Evolutionary conservation across 1,140 invertebrate species (phyloP), one percentile per base, ranked within the genome.

Genomic region (Holotrichia oblita): DNA sequence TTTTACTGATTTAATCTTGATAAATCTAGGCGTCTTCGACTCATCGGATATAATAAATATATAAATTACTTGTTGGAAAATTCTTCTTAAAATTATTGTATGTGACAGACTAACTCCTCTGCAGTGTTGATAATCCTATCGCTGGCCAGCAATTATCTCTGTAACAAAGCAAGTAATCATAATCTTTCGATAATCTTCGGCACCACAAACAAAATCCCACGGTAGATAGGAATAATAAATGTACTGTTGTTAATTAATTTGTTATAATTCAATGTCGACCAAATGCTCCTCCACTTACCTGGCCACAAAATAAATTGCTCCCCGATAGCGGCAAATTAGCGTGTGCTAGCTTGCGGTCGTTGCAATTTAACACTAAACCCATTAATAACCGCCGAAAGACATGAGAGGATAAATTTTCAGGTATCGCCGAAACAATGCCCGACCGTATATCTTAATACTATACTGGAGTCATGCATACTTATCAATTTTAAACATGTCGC

Each of bases 331-430:
- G 61, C 61, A 69, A 69, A 69, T 69, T 69, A 69, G 22, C 61
- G 22, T 69, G 61, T 27, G 61, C 61, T 34, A 22, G 61, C 7
- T 34, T 69, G 61, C 27, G 61, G 61, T 69, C 27, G 61, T 24
- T 34, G 61, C 27, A 69, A 69, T 69, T 69, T 69, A 69, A 69
- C 61, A 69, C 61, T 22, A 22, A 69, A 69, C 6, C 22, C 61
- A 69, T 69, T 69, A 69, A 69, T 69, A 69, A 69, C 22, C 61
- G 61, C 9, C 20, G 61, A 69, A 69, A 27, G 61, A 69, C 61
- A 27, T 69, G 2, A 20, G 22, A 69, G 48, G 61, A 69, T 69
- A 69, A 69, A 69, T 69, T 69, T 34, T 69, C 24, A 69, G 61
- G 22, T 22, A 24, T 27, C 17, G 61, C 61, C 61, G 61, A 69